Evolutionary conservation across 2,113 vertebrate species (phyloP), one percentile per base, ranked within the genome.

Genomic region (Chlamydotis undulata): DNA sequence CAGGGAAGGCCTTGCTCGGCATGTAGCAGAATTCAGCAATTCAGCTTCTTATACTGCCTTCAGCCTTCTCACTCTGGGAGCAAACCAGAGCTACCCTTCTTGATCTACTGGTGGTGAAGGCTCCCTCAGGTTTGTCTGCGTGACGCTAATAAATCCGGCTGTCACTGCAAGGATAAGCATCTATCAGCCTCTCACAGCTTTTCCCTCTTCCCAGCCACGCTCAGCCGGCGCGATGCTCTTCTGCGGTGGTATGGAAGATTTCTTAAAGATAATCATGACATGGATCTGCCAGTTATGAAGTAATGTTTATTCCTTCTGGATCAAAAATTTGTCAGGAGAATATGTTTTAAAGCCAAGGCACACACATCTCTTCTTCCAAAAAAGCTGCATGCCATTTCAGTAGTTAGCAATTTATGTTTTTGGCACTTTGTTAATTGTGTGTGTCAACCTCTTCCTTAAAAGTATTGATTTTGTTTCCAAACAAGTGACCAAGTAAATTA

Each of bases 61-160:
- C 41, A 9, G 29, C 16, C 18, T 7, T 43, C 57, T 67, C 49
- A 52, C 47, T 68, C 49, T 65, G 29, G 83, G 31, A 83, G 41
- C 11, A 73, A 45, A 77, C 9, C 12, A 64, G 17, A 82, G 29
- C 41, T 49, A 50, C 23, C 22, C 33, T 53, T 71, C 78, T 52
- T 2, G 4, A 41, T 50, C 14, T 61, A 14, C 37, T 0, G 1
- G 37, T 4, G 1, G 14, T 52, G 56, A 74, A 61, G 28, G 28
- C 35, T 28, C 70, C 64, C n/a, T 50, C 52, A 25, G 68, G 24
- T 81, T 41, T 57, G 29, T 7, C 43, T 37, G 1, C 6, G 18
- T 0, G 0, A n/a, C 37, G 22, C 53, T 79, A 3, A 0, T 12
- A 19, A 41, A 68, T 52, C 23, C 8, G 43, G 43, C 69, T 71